Evolutionary conservation across 2,113 vertebrate genomes (phyloP).

Genomic region (Aix galericulata): DNA sequence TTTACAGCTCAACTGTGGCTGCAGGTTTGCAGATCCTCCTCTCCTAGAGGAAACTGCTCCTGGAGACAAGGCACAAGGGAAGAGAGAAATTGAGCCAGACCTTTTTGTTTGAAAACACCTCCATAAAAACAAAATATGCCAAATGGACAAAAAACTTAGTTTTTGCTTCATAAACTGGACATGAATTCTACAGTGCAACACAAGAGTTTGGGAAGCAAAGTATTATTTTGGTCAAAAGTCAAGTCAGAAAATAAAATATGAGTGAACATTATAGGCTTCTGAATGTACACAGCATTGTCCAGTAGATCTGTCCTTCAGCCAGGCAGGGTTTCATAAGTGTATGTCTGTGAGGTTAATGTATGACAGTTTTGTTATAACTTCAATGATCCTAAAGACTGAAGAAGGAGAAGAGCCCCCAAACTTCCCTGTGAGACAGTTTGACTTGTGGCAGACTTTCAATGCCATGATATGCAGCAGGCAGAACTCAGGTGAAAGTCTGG

Average conservation of each 20-base stretch:
- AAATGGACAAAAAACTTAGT: neutral
- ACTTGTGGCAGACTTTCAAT: neutral
- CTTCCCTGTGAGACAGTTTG: neutral
- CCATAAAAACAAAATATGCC: neutral
- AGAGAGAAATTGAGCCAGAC: neutral
- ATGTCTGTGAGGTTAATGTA: neutral
- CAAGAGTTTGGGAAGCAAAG: neutral
- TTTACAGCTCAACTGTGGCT: neutral
- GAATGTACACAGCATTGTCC: neutral
- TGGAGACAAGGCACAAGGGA: neutral
- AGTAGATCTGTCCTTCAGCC: constrained; percentile 21
- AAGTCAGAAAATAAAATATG: neutral
- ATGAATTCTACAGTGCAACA: neutral
- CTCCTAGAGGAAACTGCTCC: neutral
- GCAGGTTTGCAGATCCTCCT: neutral
- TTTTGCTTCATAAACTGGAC: neutral
- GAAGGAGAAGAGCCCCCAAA: neutral
- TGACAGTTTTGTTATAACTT: neutral
- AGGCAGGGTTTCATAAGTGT: neutral
- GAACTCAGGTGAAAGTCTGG: neutral
- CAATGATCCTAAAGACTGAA: neutral
- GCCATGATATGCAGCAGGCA: neutral
- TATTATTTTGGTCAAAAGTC: neutral
- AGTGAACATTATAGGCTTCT: neutral
- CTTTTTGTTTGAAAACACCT: neutral